Percentiles rank a stretch among this genome's conserved stretches.
These are phyloP conservation scores for Drosophila sordidula DNA, from an alignment of 2,888 invertebrate species.

Conservation along the genomic window DNA sequence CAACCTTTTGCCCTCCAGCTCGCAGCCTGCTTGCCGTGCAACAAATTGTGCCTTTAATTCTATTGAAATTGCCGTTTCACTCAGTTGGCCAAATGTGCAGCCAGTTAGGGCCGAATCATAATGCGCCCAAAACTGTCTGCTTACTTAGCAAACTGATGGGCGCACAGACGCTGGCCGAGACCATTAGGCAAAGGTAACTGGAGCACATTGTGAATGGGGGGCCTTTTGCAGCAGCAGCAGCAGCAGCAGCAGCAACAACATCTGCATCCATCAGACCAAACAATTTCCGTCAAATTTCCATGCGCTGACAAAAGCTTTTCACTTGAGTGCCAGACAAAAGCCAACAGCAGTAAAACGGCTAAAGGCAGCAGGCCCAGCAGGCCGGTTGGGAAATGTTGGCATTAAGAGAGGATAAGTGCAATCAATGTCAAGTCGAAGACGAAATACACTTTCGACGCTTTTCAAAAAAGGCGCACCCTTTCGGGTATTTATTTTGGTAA, in stretches of 20 bases:
- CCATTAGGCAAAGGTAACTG: conserved; percentile 58
- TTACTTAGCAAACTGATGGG: conserved; percentile 59
- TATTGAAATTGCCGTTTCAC: conserved; percentile 59
- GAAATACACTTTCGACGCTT: conserved; percentile 18
- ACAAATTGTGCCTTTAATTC: conserved; percentile 63
- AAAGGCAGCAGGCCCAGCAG: conserved; percentile 28
- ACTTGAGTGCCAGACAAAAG: conserved; percentile 79
- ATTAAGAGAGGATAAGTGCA: conserved; percentile 12
- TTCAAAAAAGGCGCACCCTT: not conserved
- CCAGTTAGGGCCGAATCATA: conserved; percentile 49
- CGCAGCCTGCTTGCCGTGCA: conserved; percentile 13
- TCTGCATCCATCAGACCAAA: conserved; percentile 78
- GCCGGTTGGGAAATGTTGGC: conserved; percentile 26
- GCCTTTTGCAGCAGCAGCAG: conserved; percentile 4
- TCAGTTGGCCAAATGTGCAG: conserved; percentile 47
- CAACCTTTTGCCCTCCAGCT: conserved; percentile 9
- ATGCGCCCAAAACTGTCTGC: conserved; percentile 63
- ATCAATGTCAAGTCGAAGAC: not conserved
- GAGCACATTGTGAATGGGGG: conserved; percentile 15
- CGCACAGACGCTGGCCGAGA: conserved; percentile 31
- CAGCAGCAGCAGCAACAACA: conserved; percentile 29
- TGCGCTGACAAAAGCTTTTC: conserved; percentile 80
- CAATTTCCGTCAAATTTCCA: conserved; percentile 81
- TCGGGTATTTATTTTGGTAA: no score
- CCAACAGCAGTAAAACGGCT: conserved; percentile 40